A percentile compares a stretch with the other conserved stretches of the same genome.
phyloP scores from a whole-genome alignment of 2,888 invertebrate genomes.

The Cremastinae sp. region DNA sequence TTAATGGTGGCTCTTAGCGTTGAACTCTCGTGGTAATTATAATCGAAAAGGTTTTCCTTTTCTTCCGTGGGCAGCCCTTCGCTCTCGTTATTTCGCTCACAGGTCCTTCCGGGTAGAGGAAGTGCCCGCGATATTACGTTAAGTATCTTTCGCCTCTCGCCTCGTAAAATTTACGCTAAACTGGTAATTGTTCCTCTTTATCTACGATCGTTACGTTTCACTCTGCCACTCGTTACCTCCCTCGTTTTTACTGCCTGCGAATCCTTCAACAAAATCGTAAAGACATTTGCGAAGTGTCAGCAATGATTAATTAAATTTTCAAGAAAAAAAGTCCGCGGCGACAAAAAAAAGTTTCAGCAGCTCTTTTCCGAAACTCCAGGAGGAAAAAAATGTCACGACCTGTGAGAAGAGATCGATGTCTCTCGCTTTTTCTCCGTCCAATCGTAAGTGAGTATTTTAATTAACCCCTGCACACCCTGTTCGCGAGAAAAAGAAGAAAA shows the following conservation, averaged over 20 bases:
- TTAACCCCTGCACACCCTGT: not conserved
- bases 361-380: not conserved
- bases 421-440: not conserved
- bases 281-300: no score
- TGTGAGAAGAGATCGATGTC: not conserved
- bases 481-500: not conserved
- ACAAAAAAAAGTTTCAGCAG: not conserved
- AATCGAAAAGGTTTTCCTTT: conserved; percentile 47
- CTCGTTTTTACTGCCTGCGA: not conserved
- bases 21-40: conserved; percentile 64
- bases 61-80: not conserved
- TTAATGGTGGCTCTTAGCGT: conserved; percentile 65
- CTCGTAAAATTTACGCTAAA: conserved; percentile 57
- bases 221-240: conserved; percentile 9
- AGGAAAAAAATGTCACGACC: not conserved
- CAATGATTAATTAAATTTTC: no score
- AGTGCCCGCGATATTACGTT: conserved; percentile 51
- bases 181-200: conserved; percentile 50
- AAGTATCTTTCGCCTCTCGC: conserved; percentile 47
- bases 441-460: conserved; percentile 3
- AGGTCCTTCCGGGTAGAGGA: conserved; percentile 46
- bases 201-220: conserved; percentile 40
- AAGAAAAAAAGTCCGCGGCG: no score
- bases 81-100: not conserved
- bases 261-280: not conserved